phyloP scores from a whole-genome alignment of 2,113 vertebrate genomes.

The Taxidea taxus region DNA sequence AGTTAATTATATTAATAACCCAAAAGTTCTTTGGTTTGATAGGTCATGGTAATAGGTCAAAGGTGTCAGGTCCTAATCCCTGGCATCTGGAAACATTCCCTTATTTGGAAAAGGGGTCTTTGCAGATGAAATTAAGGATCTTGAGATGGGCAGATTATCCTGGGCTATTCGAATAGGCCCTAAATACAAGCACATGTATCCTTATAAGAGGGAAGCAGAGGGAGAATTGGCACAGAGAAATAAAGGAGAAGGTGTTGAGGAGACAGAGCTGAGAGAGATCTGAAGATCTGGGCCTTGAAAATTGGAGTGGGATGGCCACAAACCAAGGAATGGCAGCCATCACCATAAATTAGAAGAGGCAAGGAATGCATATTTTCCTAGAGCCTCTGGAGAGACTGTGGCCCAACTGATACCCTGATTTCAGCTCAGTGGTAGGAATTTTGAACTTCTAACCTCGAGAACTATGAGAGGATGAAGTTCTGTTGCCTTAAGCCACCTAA shows the following conservation, averaged over 20 bases:
- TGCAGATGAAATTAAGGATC: background rate
- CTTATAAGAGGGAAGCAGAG: background rate
- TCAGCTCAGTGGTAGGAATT: background rate
- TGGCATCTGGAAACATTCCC: background rate
- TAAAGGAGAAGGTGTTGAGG: background rate
- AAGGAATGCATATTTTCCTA: background rate
- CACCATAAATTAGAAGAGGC: background rate
- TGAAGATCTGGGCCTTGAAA: background rate
- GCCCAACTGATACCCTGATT: background rate
- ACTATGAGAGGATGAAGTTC: background rate
- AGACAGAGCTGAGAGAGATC: background rate
- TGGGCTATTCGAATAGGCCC: background rate
- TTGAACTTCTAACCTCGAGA: background rate
- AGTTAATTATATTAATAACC: background rate
- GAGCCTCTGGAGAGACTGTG: background rate
- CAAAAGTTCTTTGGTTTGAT: background rate
- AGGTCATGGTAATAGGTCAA: background rate
- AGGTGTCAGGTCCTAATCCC: background rate
- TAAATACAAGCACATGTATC: background rate
- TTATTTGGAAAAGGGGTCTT: background rate
- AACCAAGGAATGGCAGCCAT: background rate
- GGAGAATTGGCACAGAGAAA: background rate
- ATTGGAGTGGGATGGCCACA: background rate
- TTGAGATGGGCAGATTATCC: background rate
- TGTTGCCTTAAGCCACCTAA: background rate